Percentiles rank a stretch among this genome's conserved stretches.
Evolutionary conservation across 1,140 invertebrate species (phyloP).

Genomic region (Trachymyrmex cornetzi): DNA sequence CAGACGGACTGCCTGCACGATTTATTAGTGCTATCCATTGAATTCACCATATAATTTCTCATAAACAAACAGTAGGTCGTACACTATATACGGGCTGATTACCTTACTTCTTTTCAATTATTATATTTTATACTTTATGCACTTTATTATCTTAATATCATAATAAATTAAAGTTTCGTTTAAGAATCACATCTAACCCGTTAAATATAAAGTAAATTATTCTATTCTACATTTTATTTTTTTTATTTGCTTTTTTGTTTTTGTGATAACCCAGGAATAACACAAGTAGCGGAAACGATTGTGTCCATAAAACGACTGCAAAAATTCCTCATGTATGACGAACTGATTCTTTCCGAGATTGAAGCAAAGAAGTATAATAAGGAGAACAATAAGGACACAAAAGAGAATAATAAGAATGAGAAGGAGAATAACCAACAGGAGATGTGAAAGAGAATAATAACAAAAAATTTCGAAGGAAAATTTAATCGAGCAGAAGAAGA

Average conservation of each 20-base stretch:
- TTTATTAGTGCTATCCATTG: too few species aligned
- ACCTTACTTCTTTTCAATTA: not conserved
- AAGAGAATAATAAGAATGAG: too few species aligned
- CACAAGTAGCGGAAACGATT: constrained; percentile 87
- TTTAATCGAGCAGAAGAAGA: not conserved
- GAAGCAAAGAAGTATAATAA: constrained; percentile 62
- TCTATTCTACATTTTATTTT: not conserved
- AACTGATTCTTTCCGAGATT: constrained; percentile 78
- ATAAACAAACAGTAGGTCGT: too few species aligned
- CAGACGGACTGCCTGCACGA: too few species aligned
- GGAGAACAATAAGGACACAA: constrained; percentile 36
- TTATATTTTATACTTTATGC: not conserved
- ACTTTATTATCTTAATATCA: not conserved
- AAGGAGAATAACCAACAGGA: constrained; percentile 57
- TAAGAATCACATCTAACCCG: not conserved
- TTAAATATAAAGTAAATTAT: not conserved
- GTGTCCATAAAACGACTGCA: constrained; percentile 91
- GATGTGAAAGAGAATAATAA: constrained; percentile 56
- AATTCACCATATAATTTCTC: too few species aligned
- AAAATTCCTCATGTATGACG: constrained; percentile 89
- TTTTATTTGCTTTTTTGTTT: not conserved
- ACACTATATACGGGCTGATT: too few species aligned
- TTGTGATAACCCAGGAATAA: constrained; percentile 77
- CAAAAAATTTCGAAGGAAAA: constrained; percentile 65
- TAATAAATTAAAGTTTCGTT: too few species aligned